Percentiles rank a stretch among this genome's conserved stretches.
Evolutionary conservation across 2,888 invertebrate genomes (phyloP).

Genomic region (Nudaria mundana): DNA sequence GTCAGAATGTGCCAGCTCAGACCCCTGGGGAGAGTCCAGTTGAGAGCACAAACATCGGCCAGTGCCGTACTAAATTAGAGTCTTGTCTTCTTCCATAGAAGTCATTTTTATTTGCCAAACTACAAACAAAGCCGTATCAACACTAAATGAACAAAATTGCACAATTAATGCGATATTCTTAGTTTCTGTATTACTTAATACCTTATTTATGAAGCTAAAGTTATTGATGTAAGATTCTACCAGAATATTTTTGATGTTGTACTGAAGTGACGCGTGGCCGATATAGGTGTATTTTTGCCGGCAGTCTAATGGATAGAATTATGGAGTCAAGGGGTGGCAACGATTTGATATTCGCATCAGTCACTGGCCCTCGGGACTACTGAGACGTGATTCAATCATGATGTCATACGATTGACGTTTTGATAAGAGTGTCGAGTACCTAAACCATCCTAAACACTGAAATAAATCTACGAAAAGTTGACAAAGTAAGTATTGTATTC

Average conservation of each 20-base stretch:
- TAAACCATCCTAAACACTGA: too few relatives aligned
- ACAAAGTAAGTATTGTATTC: too few relatives aligned
- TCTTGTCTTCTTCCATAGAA: slow-evolving; percentile 52
- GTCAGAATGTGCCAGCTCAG: slow-evolving; percentile 81
- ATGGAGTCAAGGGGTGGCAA: slow-evolving; percentile 71
- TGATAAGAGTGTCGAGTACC: too few relatives aligned
- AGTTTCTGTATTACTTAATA: slow-evolving; percentile 40
- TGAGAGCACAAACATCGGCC: slow-evolving; percentile 61
- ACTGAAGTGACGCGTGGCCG: slow-evolving; percentile 52
- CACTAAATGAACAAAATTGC: slow-evolving; percentile 63
- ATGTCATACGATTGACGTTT: slow-evolving; percentile 53
- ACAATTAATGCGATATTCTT: slow-evolving; percentile 66
- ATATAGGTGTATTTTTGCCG: slow-evolving; percentile 54
- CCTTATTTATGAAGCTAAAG: slow-evolving; percentile 21
- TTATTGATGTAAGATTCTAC: slow-evolving; percentile 21
- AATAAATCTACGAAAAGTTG: not conserved
- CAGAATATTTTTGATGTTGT: slow-evolving; percentile 19
- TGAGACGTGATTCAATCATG: slow-evolving; percentile 66
- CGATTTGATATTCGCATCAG: slow-evolving; percentile 77
- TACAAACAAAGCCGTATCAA: slow-evolving; percentile 45
- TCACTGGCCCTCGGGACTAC: slow-evolving; percentile 59
- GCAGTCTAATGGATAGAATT: slow-evolving; percentile 68
- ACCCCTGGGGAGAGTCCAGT: slow-evolving; percentile 76
- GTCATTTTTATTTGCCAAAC: slow-evolving; percentile 47
- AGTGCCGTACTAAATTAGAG: slow-evolving; percentile 60